A percentile compares a stretch with the other conserved stretches of the same genome.
phyloP scores from a whole-genome alignment of 2,113 vertebrate species.

The Actinemys pallida region DNA sequence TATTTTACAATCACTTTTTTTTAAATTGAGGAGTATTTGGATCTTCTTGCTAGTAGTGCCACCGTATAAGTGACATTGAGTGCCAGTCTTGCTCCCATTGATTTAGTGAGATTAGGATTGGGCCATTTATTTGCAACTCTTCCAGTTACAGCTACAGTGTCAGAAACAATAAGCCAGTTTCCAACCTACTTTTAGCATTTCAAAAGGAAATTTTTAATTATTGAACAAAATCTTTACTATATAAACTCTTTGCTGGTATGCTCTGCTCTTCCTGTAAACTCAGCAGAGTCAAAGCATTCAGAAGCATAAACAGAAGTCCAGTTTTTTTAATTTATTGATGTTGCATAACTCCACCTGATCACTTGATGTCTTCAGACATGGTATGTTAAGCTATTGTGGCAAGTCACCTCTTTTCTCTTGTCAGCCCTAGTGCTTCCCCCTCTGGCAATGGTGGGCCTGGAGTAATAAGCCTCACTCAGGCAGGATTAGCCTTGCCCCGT shows the following conservation, averaged over 20 bases:
- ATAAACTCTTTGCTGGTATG: background rate
- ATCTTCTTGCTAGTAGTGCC: background rate
- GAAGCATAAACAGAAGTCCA: background rate
- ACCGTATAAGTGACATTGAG: background rate
- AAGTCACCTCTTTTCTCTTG: too few species aligned
- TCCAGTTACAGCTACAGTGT: background rate
- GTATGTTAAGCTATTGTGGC: background rate
- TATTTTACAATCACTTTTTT: background rate
- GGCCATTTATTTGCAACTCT: background rate
- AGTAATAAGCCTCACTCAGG: too few species aligned
- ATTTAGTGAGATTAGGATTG: background rate
- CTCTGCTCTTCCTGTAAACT: background rate
- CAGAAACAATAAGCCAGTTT: background rate
- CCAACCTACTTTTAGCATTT: background rate
- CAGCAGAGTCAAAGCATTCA: background rate
- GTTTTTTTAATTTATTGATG: background rate
- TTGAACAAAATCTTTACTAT: background rate
- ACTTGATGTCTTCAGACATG: background rate
- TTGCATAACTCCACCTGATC: background rate
- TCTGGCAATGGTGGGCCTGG: too few species aligned
- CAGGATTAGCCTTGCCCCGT: too few species aligned
- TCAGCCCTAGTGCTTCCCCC: too few species aligned
- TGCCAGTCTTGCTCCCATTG: background rate
- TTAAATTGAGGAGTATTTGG: background rate
- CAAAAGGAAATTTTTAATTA: background rate